Base-by-base conservation (phyloP, 2,113 vertebrate species). In the Forbesichthys agassizii region DNA sequence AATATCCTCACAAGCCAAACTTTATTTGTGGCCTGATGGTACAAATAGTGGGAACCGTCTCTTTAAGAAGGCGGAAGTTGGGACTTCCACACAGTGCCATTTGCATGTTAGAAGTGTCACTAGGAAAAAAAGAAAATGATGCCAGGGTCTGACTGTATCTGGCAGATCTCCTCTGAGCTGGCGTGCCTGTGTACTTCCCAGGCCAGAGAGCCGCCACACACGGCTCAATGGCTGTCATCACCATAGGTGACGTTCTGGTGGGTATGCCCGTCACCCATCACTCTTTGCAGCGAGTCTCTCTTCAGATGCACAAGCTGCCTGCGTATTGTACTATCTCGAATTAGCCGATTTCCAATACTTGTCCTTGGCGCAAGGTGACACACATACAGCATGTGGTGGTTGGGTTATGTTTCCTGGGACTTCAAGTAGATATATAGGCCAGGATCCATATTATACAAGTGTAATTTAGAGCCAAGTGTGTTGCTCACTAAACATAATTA, bases 41-140 rank as follows among this genome's bases (percentile, higher is more conserved):
- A 11, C 3, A 73, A 58, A 60, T 55, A 48, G 66, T 53, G 55
- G 51, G 64, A 33, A 62, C 74, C 1, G 42, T 69, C 56, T 11
- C 0, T 1, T 2, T 42, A 0, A 1, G 33, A 62, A 5, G 51
- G 9, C 73, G 75, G 81, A 84, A 82, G 68, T 72, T 78, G 65
- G 72, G 73, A 68, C 71, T 48, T 73, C 55, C 47, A 51, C 52
- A 42, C 36, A 8, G 54, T 73, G 74, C 77, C 47, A 63, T 62
- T 66, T 72, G 36, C 74, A 67, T 52, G 63, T 52, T 69, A 53
- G 70, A 74, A 60, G 57, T 53, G 9, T 56, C 11, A 11, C 5
- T 65, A 61, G 67, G 63, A 33, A 75, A 42, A 55, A 85, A 57
- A 66, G 18, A 55, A 11, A 48, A 71, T 49, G 75, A 66, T 71